phyloP scores from a whole-genome alignment of 2,113 vertebrate species.

The Rynchops niger region DNA sequence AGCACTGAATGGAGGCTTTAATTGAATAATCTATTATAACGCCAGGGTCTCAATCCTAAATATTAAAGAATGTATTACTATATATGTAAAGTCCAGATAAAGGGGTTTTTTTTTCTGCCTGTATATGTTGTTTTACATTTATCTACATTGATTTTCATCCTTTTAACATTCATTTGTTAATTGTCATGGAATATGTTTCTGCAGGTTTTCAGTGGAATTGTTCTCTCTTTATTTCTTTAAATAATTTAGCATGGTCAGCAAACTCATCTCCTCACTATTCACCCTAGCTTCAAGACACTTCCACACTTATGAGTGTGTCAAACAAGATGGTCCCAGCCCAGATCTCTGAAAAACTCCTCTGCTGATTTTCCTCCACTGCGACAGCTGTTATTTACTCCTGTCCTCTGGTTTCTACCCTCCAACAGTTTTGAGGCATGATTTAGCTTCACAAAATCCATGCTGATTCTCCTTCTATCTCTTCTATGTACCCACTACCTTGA shows the following conservation, averaged over 20 bases:
- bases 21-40: neutral
- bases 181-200: neutral
- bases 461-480: neutral
- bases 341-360: neutral
- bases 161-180: neutral
- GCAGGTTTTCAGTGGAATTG: neutral
- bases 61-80: neutral
- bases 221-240: neutral
- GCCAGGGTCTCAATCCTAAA: neutral
- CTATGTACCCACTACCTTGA: neutral
- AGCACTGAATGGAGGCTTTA: neutral
- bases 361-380: neutral
- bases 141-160: neutral
- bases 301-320: rapidly evolving
- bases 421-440: neutral
- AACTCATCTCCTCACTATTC: neutral
- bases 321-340: neutral
- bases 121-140: neutral
- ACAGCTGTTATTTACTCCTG: neutral
- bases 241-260: neutral
- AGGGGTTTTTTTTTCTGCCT: rapidly evolving
- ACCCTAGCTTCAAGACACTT: neutral
- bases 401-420: neutral
- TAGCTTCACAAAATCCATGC: neutral
- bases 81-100: neutral